phyloP scores from a whole-genome alignment of 2,797 vertebrate genomes.

The Anisognathus igniventris region DNA sequence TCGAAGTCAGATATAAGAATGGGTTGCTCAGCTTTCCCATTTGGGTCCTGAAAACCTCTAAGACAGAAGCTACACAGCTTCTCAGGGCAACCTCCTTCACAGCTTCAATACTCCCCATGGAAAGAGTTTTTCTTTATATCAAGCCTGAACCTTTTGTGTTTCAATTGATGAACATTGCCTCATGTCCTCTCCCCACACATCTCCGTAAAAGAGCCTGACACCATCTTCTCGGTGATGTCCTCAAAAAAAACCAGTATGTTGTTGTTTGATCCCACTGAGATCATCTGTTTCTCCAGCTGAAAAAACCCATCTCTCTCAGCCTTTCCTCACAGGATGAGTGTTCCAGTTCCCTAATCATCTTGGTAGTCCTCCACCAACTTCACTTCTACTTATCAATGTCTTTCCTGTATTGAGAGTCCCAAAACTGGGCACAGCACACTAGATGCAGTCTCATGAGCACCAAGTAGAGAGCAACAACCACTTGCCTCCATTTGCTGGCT shows the following conservation, averaged over 20 bases:
- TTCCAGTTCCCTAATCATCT: neutral
- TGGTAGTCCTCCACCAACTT: neutral
- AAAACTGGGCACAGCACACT: neutral
- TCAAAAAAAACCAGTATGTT: neutral
- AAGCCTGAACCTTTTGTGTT: neutral
- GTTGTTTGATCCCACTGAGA: neutral
- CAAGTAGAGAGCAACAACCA: neutral
- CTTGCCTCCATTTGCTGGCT: neutral
- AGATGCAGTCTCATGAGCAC: neutral
- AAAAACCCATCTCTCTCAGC: neutral
- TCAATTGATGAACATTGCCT: neutral
- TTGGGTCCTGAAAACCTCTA: neutral
- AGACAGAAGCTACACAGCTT: neutral
- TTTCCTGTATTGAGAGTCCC: neutral
- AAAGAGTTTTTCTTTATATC: neutral
- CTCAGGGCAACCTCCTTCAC: neutral
- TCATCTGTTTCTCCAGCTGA: neutral
- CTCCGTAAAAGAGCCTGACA: neutral
- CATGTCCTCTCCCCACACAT: fast-evolving
- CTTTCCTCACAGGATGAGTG: neutral
- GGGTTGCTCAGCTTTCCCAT: neutral
- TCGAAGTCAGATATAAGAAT: neutral
- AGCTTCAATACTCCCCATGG: fast-evolving
- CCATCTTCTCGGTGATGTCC: neutral
- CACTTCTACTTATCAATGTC: neutral